Evolutionary conservation across 2,888 invertebrate genomes (phyloP).

Genomic region (Phalangium opilio): DNA sequence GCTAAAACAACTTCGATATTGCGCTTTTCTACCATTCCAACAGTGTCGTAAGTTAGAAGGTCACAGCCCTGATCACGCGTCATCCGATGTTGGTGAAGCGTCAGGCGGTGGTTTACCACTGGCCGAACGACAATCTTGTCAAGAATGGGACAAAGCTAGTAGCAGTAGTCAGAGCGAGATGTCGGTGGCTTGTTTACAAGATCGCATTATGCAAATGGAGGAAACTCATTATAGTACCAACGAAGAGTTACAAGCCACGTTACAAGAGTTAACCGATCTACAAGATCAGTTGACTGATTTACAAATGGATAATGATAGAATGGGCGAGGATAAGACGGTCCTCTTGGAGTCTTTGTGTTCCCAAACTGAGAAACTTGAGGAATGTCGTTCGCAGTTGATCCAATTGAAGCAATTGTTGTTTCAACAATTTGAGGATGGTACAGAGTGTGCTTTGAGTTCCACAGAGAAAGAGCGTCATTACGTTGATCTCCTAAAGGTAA

Average conservation of each 20-base stretch:
- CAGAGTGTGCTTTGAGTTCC: slow-evolving; percentile 1
- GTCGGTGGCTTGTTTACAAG: slow-evolving; percentile 74
- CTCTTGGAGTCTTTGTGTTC: slow-evolving; percentile 76
- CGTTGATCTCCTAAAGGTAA: slow-evolving; percentile 61
- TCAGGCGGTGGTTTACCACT: slow-evolving; percentile 9
- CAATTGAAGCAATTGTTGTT: slow-evolving; percentile 56
- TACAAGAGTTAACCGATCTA: slow-evolving; percentile 78
- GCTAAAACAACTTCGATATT: too few species aligned
- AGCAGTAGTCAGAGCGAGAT: slow-evolving; percentile 73
- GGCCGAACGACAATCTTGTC: slow-evolving; percentile 37
- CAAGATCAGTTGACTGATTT: slow-evolving; percentile 72
- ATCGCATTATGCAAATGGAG: slow-evolving; percentile 82
- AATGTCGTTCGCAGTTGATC: slow-evolving; percentile 66
- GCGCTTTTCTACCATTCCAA: too few species aligned
- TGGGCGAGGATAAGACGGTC: slow-evolving; percentile 75
- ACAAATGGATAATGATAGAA: slow-evolving; percentile 69
- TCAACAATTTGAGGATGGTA: slow-evolving; percentile 24
- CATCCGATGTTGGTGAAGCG: slow-evolving; percentile 13
- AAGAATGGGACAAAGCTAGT: slow-evolving; percentile 84
- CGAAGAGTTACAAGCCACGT: slow-evolving; percentile 80
- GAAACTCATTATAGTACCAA: slow-evolving; percentile 79
- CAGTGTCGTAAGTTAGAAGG: too few species aligned
- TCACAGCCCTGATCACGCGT: slow-evolving; percentile 5
- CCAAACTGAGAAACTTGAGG: slow-evolving; percentile 81
- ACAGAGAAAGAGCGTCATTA: slow-evolving; percentile 42